Conservation (phyloP, 2,888 invertebrate genomes). For the Sinelater perroti region DNA sequence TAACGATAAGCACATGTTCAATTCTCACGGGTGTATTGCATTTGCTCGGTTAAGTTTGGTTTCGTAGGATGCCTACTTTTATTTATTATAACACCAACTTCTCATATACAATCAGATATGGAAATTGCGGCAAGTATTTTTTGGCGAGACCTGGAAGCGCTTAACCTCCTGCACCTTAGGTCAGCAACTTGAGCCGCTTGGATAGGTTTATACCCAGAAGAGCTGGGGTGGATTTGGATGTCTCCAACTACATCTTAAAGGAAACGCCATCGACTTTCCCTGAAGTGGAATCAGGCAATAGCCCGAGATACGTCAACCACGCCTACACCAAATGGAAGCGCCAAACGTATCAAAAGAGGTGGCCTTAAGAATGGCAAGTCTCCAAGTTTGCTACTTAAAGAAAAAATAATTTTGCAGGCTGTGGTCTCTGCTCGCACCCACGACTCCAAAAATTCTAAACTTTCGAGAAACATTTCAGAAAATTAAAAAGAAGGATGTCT, state of each 20-base stretch:
- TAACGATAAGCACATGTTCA: too few species aligned
- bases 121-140: too few species aligned
- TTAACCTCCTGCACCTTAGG: too few species aligned
- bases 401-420: neutral
- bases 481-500: neutral
- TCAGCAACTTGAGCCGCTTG: neutral
- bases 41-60: too few species aligned
- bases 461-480: neutral
- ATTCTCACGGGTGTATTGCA: too few species aligned
- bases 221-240: conserved; percentile 10
- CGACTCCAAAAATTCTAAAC: neutral
- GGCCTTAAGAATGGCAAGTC: neutral
- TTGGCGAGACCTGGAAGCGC: too few species aligned
- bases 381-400: neutral
- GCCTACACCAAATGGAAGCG: conserved; percentile 13
- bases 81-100: too few species aligned
- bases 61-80: too few species aligned
- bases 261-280: neutral
- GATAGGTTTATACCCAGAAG: conserved; percentile 26
- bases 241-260: conserved; percentile 13
- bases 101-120: too few species aligned
- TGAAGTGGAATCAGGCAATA: neutral
- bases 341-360: conserved; percentile 8
- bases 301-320: conserved; percentile 1
- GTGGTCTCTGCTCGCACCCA: conserved; percentile 1